phyloP scores from a whole-genome alignment of 2,888 invertebrate species.

The Molorchus minor region DNA sequence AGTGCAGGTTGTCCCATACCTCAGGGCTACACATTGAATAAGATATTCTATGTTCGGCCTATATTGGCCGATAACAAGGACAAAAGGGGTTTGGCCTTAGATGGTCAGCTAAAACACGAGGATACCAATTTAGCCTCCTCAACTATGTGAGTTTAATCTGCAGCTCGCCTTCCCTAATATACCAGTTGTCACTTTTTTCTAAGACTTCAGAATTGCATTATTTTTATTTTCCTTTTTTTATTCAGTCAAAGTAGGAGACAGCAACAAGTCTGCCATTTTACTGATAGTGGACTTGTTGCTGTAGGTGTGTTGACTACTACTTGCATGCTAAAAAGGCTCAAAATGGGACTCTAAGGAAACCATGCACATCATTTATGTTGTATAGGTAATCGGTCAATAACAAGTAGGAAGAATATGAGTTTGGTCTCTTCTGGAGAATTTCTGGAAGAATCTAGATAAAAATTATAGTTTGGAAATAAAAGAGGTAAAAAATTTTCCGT shows the following conservation, averaged over 20 bases:
- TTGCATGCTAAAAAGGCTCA: slow-evolving; percentile 17
- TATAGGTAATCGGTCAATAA: too few species aligned
- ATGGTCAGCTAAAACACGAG: slow-evolving; percentile 88
- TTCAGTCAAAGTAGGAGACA: slow-evolving; percentile 10
- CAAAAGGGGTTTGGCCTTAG: slow-evolving; percentile 84
- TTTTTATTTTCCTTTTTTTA: slow-evolving; percentile 23
- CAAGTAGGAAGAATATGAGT: too few species aligned
- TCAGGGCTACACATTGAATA: slow-evolving; percentile 86
- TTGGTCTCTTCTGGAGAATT: too few species aligned
- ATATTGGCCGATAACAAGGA: slow-evolving; percentile 84
- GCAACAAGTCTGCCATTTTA: too few species aligned
- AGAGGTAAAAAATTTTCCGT: too few species aligned
- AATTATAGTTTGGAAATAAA: too few species aligned
- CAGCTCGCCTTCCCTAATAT: slow-evolving; percentile 39
- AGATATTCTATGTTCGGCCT: slow-evolving; percentile 82
- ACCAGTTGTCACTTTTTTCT: slow-evolving; percentile 20
- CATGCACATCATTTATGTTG: too few species aligned
- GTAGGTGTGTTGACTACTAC: slow-evolving; percentile 22
- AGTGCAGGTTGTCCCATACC: slow-evolving; percentile 84
- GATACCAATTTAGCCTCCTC: slow-evolving; percentile 89
- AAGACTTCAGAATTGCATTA: slow-evolving; percentile 18
- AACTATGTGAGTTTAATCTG: slow-evolving; percentile 75
- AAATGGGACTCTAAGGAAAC: slow-evolving; percentile 14
- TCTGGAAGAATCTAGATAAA: too few species aligned
- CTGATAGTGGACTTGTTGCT: slow-evolving; percentile 3